Evolutionary conservation across 1,140 invertebrate species (phyloP).

Genomic region (Penaeus japonicus): DNA sequence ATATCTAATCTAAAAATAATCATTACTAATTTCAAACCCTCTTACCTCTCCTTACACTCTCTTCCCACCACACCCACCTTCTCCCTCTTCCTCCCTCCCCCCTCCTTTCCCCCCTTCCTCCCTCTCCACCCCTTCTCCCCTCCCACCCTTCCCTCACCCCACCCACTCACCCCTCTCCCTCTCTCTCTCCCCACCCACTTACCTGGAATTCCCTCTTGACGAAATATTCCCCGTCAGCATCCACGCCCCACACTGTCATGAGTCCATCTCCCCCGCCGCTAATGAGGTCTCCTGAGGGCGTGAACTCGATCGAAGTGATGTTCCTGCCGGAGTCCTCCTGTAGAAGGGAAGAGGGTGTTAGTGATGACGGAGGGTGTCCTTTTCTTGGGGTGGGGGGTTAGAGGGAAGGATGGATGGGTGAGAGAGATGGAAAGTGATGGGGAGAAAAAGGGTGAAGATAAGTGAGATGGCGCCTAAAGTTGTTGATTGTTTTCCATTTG

Average conservation of each 20-base stretch:
- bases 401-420: neutral
- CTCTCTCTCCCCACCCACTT: neutral
- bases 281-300: constrained; percentile 91
- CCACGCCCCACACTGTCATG: constrained; percentile 91
- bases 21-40: neutral
- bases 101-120: neutral
- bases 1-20: too few relatives aligned
- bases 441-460: neutral
- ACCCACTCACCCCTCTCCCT: too few relatives aligned
- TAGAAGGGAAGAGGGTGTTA: neutral
- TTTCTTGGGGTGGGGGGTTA: neutral
- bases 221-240: constrained; percentile 86
- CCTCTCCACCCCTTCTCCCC: neutral
- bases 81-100: neutral
- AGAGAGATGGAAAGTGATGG: neutral
- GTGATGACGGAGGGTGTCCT: neutral
- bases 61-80: neutral
- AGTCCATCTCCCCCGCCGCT: constrained; percentile 94
- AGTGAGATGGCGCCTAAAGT: too few relatives aligned
- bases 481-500: too few relatives aligned
- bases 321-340: constrained; percentile 43
- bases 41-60: neutral
- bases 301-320: constrained; percentile 83
- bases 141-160: neutral
- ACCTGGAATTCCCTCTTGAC: constrained; percentile 86